Evolutionary conservation across 2,888 invertebrate species (phyloP), one percentile per base, ranked within the genome.

Genomic region (Scaeva pyrastri): DNA sequence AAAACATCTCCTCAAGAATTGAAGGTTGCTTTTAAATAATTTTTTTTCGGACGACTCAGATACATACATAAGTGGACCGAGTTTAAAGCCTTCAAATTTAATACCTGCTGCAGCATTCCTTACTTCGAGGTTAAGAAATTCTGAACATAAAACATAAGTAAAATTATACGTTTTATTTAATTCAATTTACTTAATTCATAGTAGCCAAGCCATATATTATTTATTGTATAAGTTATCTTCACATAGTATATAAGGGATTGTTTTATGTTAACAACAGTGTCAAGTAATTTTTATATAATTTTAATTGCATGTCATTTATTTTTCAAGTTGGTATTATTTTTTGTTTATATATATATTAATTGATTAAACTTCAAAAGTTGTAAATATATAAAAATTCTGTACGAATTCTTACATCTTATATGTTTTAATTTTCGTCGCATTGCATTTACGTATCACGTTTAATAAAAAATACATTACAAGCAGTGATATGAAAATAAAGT

Each of bases 381-480:
- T 82, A 82, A 86, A 86, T 81, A 81, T 86, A 86, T 86, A 86
- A 82, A 86, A 71, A 56, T 71, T 74, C 68, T 52, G 14, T 56
- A 50, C 70, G 60, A 82, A 70, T 86, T 55, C 10, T 21, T 60
- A 60, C 60, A 60, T 48, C n/a, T 62, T 19, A 45, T 60, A 56
- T 70, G 70, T 52, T 14, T 74, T 84, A 80, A 85, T 76, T 72
- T 85, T 85, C 85, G 82, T 82, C 86, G 86, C 77, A 78, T 86
- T 66, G 86, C 86, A 78, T 86, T 86, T 71, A 78, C 77, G 82
- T 86, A 86, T 86, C 86, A 86, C 86, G 82, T 78, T 78, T 81
- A 60, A 80, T 60, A 72, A 62, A 73, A 73, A 41, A 73, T 81
- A 62, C 62, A 75, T 62, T 68, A 77, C 56, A 70, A 74, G 64